Conservation (phyloP, 2,888 invertebrate species). For the Rhogogaster chlorosoma region DNA sequence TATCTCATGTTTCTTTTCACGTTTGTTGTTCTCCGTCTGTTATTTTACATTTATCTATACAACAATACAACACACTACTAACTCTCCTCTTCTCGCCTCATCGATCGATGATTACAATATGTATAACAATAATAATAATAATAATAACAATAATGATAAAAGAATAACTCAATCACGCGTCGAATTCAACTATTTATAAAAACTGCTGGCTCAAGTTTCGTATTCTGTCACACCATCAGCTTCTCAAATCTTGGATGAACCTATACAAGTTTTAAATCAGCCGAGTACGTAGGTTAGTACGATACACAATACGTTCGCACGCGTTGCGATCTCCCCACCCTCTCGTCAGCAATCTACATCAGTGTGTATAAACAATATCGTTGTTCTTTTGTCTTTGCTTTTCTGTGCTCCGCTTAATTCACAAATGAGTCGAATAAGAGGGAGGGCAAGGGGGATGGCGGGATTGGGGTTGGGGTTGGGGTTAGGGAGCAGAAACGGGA, state of each 20-base stretch:
- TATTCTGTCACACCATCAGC: not conserved
- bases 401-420: not conserved
- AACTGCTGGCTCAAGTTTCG: not conserved
- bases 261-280: not conserved
- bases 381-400: constrained; percentile 3
- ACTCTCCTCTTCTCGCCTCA: not conserved
- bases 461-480: not conserved
- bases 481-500: constrained; percentile 13
- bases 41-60: not conserved
- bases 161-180: not conserved
- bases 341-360: not conserved
- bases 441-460: not conserved
- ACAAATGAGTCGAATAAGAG: constrained; percentile 1
- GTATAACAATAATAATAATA: not conserved
- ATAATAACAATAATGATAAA: not conserved
- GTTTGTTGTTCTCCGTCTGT: not conserved
- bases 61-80: not conserved
- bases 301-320: not conserved
- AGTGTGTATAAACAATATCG: constrained; percentile 24
- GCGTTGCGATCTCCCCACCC: not conserved
- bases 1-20: not conserved
- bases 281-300: not conserved
- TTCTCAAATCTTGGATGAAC: not conserved
- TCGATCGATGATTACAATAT: not conserved
- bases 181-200: not conserved